phyloP scores from a whole-genome alignment of 1,140 invertebrate species.

The Melipona quadrifasciata region DNA sequence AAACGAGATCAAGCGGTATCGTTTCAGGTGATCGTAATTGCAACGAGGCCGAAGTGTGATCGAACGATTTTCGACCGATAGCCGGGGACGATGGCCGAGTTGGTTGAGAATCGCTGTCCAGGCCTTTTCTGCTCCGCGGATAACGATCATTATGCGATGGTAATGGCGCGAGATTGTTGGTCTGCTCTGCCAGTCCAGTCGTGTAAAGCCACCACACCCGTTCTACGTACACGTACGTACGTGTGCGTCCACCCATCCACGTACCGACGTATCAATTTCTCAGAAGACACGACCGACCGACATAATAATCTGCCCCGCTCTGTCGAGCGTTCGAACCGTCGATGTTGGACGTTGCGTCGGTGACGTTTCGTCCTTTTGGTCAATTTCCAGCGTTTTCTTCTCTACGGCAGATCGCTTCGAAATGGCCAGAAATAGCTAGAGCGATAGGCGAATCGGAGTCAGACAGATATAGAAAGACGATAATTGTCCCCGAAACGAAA shows the following conservation, averaged over 20 bases:
- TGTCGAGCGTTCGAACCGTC: conserved; percentile 43
- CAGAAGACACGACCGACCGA: conserved; percentile 54
- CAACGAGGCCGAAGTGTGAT: conserved; percentile 65
- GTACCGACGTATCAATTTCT: conserved; percentile 61
- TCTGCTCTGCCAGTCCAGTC: conserved; percentile 57
- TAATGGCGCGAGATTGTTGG: conserved; percentile 77
- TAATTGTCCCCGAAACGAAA: too few relatives aligned
- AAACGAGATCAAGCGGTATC: conserved; percentile 64
- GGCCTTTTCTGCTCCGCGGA: conserved; percentile 73
- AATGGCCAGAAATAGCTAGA: background rate
- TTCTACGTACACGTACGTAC: conserved; percentile 18
- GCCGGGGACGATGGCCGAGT: background rate
- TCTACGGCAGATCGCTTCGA: background rate
- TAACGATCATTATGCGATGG: conserved; percentile 77
- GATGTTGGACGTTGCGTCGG: conserved; percentile 14
- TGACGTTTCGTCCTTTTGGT: background rate
- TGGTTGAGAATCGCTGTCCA: conserved; percentile 71
- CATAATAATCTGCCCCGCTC: conserved; percentile 53
- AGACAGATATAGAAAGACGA: too few relatives aligned
- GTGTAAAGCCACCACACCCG: conserved; percentile 61
- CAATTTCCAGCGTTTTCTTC: background rate
- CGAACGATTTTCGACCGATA: conserved; percentile 34
- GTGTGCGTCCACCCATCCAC: conserved; percentile 16
- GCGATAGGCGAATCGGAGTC: background rate
- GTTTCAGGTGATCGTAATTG: conserved; percentile 70